A percentile compares a stretch with the other conserved stretches of the same genome.
Evolutionary conservation across 2,797 vertebrate genomes (phyloP).

Genomic region (Rhinoraja longicauda): DNA sequence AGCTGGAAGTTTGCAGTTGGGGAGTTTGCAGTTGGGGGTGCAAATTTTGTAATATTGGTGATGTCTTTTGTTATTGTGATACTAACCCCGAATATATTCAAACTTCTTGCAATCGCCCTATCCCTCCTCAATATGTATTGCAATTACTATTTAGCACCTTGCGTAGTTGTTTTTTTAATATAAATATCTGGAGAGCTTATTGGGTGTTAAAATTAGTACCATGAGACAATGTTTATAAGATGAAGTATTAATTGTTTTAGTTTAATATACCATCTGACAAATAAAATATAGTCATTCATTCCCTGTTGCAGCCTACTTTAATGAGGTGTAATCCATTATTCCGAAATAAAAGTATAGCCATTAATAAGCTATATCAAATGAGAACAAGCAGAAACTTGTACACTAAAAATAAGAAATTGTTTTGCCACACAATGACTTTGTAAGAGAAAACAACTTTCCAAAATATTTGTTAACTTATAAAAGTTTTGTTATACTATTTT

Average conservation of each 20-base stretch:
- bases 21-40: not conserved
- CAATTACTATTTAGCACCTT: not conserved
- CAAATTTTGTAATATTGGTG: not conserved
- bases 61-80: not conserved
- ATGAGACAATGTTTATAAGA: not conserved
- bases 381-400: not conserved
- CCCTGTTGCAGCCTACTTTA: not conserved
- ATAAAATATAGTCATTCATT: not conserved
- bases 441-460: not conserved
- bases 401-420: not conserved
- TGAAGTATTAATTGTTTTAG: not conserved
- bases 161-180: not conserved
- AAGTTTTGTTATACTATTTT: constrained; percentile 38
- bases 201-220: not conserved
- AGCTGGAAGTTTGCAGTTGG: not conserved
- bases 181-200: not conserved
- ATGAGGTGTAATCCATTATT: not conserved
- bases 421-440: not conserved
- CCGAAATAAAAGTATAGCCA: not conserved
- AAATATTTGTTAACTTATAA: too few species aligned
- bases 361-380: too few species aligned
- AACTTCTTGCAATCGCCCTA: not conserved
- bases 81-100: too few species aligned
- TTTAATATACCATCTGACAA: not conserved
- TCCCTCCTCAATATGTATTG: not conserved